A percentile compares a stretch with the other conserved stretches of the same genome.
Evolutionary conservation across 2,797 vertebrate species (phyloP).

Genomic region (Potorous gilbertii): DNA sequence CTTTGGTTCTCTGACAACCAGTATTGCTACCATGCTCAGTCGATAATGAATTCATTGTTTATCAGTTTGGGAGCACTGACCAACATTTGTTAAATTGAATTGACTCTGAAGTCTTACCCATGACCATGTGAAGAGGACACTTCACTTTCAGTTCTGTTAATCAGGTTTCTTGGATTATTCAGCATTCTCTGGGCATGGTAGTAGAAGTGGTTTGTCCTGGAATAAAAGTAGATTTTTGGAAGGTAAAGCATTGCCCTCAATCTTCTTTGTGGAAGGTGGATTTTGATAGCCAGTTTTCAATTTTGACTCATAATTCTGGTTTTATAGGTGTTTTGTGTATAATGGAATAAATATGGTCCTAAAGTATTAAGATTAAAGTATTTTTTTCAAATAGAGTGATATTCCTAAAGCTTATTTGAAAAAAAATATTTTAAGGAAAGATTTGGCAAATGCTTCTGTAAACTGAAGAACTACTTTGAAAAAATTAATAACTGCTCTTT

Average conservation of each 20-base stretch:
- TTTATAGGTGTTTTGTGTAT: not conserved
- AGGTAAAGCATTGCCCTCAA: slow-evolving; percentile 23
- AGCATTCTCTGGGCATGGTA: not conserved
- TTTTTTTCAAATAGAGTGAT: not conserved
- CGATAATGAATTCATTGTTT: slow-evolving; percentile 5
- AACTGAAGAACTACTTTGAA: not conserved
- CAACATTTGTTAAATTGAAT: not conserved
- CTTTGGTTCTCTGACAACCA: not conserved
- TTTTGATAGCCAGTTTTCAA: slow-evolving; percentile 6
- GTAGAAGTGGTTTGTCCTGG: slow-evolving; percentile 11
- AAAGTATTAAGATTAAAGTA: not conserved
- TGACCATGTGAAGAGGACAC: not conserved
- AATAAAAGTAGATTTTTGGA: slow-evolving; percentile 27
- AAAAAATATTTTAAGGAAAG: not conserved
- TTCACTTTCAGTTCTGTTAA: slow-evolving; percentile 22
- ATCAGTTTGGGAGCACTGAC: not conserved
- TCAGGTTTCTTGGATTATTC: not conserved
- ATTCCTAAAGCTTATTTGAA: not conserved
- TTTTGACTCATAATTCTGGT: not conserved
- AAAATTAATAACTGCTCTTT: not conserved
- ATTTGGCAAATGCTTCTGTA: not conserved
- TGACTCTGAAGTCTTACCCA: slow-evolving; percentile 21
- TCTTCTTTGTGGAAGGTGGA: not conserved
- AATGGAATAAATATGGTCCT: not conserved
- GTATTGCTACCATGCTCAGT: not conserved